A percentile compares a stretch with the other conserved stretches of the same genome.
Conservation (phyloP, 2,113 vertebrate species). For the Perca schrenkii region DNA sequence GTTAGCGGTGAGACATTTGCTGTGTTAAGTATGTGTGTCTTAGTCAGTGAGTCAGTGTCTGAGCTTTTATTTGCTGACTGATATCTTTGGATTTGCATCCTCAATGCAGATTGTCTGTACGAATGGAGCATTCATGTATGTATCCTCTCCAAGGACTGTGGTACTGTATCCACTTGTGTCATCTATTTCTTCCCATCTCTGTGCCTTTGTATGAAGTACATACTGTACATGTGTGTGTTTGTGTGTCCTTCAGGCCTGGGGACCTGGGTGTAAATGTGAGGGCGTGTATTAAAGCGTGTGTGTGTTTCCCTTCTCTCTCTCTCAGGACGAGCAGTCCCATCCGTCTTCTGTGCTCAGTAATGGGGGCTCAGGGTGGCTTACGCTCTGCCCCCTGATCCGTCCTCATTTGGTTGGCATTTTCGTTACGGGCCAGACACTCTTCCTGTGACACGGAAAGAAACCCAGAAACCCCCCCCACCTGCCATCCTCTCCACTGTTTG, state of each 20-base stretch:
- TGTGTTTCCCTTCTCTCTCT: constrained; percentile 60
- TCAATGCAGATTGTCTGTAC: constrained; percentile 15
- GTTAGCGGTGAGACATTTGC: constrained; percentile 45
- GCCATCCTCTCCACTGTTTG: constrained; percentile 44
- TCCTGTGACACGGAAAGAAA: constrained; percentile 71
- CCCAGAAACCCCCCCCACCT: constrained; percentile 58
- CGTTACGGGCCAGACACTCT: constrained; percentile 80
- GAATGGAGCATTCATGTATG: constrained; percentile 13
- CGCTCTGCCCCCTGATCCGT: constrained; percentile 79
- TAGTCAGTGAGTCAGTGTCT: constrained; percentile 29
- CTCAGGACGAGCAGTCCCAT: constrained; percentile 78
- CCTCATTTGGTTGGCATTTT: constrained; percentile 86
- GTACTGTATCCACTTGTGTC: constrained; percentile 20
- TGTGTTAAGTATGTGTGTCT: constrained; percentile 40
- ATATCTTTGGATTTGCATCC: constrained; percentile 40
- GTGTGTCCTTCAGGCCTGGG: constrained; percentile 61
- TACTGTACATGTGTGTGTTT: constrained; percentile 14
- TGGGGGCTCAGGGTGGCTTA: constrained; percentile 79
- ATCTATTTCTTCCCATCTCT: constrained; percentile 26
- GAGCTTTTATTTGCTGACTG: constrained; percentile 41
- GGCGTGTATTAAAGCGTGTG: constrained; percentile 49
- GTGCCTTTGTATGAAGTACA: background rate
- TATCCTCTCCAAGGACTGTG: constrained; percentile 13
- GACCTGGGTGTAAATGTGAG: constrained; percentile 26
- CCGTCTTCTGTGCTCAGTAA: constrained; percentile 81